phyloP scores from a whole-genome alignment of 2,797 vertebrate species.

The Aselliscus stoliczkanus region DNA sequence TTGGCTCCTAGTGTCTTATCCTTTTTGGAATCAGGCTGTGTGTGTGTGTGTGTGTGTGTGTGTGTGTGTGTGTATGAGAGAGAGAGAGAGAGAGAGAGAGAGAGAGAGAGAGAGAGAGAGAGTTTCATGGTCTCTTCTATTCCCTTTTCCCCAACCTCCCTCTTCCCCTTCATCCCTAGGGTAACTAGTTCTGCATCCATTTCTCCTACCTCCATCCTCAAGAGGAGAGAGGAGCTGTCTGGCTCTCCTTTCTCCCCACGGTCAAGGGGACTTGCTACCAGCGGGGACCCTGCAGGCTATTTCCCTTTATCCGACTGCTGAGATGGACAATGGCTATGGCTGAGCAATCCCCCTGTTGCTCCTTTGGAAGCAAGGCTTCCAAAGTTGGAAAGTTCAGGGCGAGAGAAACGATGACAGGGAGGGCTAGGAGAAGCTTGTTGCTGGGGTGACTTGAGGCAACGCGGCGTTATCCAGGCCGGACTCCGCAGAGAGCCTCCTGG shows the following conservation, averaged over 20 bases:
- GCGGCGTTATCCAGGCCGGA: neutral
- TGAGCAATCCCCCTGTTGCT: slow-evolving; percentile 24
- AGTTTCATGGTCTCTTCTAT: neutral
- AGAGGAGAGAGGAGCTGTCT: neutral
- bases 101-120: neutral
- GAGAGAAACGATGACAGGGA: neutral
- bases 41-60: neutral
- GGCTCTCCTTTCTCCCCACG: neutral
- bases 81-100: neutral
- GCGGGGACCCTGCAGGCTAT: neutral
- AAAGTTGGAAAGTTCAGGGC: slow-evolving; percentile 67
- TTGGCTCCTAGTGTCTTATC: neutral
- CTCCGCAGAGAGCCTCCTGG: neutral
- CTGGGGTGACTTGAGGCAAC: neutral
- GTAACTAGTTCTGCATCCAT: slow-evolving; percentile 46
- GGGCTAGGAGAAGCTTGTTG: neutral
- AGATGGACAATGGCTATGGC: neutral
- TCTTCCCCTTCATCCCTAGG: neutral
- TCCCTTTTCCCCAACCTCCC: neutral
- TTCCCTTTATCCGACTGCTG: neutral
- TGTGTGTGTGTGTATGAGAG: neutral
- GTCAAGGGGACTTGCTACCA: neutral
- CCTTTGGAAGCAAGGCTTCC: neutral
- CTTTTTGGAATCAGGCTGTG: neutral
- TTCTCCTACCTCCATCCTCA: neutral